Evolutionary conservation across 2,888 invertebrate genomes (phyloP), one percentile per base, ranked within the genome.

Genomic region (Penaeus monodon): DNA sequence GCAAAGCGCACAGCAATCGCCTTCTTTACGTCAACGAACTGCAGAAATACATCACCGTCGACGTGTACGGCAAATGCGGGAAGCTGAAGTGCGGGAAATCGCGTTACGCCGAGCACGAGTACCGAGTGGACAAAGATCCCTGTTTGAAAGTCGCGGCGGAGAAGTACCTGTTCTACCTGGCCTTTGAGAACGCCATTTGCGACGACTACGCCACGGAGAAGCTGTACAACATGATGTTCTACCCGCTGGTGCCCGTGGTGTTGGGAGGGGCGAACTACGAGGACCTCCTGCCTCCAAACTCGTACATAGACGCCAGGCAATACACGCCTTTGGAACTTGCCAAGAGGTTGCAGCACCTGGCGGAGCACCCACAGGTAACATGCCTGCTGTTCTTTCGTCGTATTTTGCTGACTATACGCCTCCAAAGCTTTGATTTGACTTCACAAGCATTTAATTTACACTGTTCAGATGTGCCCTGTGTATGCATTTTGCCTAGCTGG

Each of bases 141-240:
- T 88, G 88, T 79, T 65, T 88, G 12, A 10, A 29, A 49, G 74
- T 22, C 8, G 81, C 73, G 1, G 88, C 82, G 12, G 38, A 73
- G n/a, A 74, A 70, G 4, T 88, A 84, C 76, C 68, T 84, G 33
- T 89, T 89, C 70, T 89, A 81, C 66, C 76, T 89, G 22, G 86
- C 88, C 27, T 89, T 88, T 27, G 88, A 89, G 76, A 89, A 88
- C 70, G 44, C 86, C 68, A 38, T 89, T 33, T 86, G 88, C 49
- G 66, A 82, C 12, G 88, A 89, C 44, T 89, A 89, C 57, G 84
- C 68, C n/a, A 88, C 88, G 2, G 89, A 89, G 24, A 89, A 89
- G 74, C 24, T 89, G 17, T 89, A 81, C 74, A 88, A 86, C 27
- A 44, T 86, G 20, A 63, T 89, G 64, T 84, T 29, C 49, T 86